Evolutionary conservation across 2,113 vertebrate genomes (phyloP).

Genomic region (Rana temporaria): DNA sequence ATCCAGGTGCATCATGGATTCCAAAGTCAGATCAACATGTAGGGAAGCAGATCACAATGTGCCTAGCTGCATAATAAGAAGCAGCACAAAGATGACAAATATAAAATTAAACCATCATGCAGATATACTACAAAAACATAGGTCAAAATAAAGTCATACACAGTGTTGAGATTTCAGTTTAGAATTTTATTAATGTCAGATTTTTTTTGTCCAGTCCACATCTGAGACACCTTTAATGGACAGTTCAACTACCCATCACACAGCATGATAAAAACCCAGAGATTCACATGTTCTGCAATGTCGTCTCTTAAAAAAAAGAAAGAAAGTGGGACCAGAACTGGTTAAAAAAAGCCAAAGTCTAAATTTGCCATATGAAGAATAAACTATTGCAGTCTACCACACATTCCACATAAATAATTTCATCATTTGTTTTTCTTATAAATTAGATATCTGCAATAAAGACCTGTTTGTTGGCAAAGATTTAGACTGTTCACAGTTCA

Average conservation of each 20-base stretch:
- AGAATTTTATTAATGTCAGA: constrained; percentile 78
- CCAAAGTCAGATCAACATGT: too few species aligned
- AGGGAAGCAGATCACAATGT: too few species aligned
- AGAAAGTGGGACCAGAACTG: background rate
- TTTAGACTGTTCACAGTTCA: background rate
- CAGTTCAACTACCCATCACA: constrained; percentile 58
- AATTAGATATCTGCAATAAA: constrained; percentile 33
- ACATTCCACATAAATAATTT: constrained; percentile 49
- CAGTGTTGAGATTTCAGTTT: constrained; percentile 70
- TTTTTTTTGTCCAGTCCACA: constrained; percentile 73
- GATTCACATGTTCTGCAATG: constrained; percentile 24
- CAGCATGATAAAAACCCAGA: constrained; percentile 33
- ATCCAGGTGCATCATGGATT: too few species aligned
- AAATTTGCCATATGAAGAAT: constrained; percentile 2
- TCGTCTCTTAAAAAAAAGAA: constrained; percentile 9
- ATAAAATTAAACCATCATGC: background rate
- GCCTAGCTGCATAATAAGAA: too few species aligned
- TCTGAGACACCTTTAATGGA: constrained; percentile 74
- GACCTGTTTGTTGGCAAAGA: constrained; percentile 24
- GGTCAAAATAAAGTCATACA: background rate
- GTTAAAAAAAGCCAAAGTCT: background rate
- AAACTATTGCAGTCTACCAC: constrained; percentile 19
- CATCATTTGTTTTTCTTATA: constrained; percentile 1
- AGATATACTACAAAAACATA: background rate
- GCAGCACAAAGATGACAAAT: too few species aligned